These are phyloP conservation scores for Chamaea fasciata DNA, from an alignment of 2,113 vertebrate species.

Conservation along the genomic window DNA sequence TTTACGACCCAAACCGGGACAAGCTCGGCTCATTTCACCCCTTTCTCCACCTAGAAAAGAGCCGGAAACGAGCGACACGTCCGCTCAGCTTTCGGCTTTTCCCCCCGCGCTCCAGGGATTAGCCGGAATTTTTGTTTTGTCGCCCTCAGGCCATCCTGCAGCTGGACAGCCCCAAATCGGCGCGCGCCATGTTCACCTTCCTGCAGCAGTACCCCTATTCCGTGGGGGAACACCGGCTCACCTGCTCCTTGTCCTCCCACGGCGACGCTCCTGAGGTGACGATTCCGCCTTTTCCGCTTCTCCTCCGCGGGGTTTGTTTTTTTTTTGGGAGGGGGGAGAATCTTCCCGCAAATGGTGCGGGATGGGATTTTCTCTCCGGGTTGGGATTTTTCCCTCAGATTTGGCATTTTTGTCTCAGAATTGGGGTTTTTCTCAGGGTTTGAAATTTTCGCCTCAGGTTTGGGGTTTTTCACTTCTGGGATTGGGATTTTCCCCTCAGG, in stretches of 20 bases:
- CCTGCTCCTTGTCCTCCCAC: neutral
- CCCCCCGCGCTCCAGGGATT: neutral
- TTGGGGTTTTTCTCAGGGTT: too few species aligned
- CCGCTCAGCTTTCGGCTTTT: neutral
- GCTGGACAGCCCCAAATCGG: neutral
- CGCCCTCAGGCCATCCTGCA: neutral
- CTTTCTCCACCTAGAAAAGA: neutral
- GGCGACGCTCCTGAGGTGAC: neutral
- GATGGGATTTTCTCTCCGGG: too few species aligned
- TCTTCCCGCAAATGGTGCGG: rapidly evolving
- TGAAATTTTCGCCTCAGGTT: too few species aligned
- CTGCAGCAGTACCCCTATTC: neutral
- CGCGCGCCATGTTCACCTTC: neutral
- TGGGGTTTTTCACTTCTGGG: too few species aligned
- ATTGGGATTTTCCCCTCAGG: too few species aligned
- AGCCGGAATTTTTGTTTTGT: rapidly evolving
- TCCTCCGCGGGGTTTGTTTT: too few species aligned
- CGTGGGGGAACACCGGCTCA: neutral
- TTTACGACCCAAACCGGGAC: too few species aligned
- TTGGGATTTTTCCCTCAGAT: too few species aligned
- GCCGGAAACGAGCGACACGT: too few species aligned
- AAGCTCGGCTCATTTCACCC: too few species aligned
- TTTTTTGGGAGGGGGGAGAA: neutral
- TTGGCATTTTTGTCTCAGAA: too few species aligned
- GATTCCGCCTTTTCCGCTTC: rapidly evolving